A percentile compares a stretch with the other conserved stretches of the same genome.
These are phyloP conservation scores for Achatina immaculata DNA, from an alignment of 1,140 invertebrate species.

Conservation along the genomic window DNA sequence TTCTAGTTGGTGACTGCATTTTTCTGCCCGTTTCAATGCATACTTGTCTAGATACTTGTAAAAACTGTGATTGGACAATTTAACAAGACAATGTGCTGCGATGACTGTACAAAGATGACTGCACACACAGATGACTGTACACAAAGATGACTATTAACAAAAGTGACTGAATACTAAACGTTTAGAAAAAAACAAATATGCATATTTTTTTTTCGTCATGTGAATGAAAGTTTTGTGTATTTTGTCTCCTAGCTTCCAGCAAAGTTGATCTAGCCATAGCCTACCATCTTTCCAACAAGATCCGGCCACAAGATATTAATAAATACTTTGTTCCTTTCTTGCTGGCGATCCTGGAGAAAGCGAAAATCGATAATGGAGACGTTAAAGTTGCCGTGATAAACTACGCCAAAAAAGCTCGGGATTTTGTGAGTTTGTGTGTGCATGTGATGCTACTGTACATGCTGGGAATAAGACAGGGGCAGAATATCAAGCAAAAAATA, in stretches of 20 bases:
- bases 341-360: constrained; percentile 47
- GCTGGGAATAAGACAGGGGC: neutral
- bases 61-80: no score
- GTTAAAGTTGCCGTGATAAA: constrained; percentile 52
- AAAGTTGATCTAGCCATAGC: constrained; percentile 52
- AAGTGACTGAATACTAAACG: no score
- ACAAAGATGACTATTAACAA: no score
- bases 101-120: no score
- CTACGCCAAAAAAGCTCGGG: constrained; percentile 51
- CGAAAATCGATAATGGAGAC: constrained; percentile 54
- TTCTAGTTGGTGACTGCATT: no score
- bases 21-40: no score
- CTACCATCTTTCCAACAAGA: constrained; percentile 44
- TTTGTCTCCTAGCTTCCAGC: constrained; percentile 38
- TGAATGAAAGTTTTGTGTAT: neutral
- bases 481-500: neutral
- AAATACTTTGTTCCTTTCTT: constrained; percentile 49
- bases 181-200: no score
- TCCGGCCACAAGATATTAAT: constrained; percentile 42
- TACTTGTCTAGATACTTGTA: no score
- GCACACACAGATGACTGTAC: no score
- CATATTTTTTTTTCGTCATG: no score
- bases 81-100: no score
- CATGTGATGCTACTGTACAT: neutral
- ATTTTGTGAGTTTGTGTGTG: constrained; percentile 21